Evolutionary conservation across 2,113 vertebrate species (phyloP).

Genomic region (Eptesicus fuscus): DNA sequence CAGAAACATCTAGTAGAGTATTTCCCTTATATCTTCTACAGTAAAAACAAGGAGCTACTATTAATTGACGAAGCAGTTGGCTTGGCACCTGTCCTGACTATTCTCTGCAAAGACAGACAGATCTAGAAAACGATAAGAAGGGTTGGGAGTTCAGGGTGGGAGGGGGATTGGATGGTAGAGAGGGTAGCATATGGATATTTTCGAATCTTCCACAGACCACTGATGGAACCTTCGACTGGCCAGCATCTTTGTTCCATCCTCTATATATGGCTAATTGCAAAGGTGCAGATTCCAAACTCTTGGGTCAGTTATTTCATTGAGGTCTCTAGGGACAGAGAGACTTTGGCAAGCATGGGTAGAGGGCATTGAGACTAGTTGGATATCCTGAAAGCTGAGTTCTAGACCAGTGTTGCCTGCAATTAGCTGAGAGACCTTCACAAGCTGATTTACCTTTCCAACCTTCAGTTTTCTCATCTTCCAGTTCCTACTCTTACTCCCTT

Average conservation of each 20-base stretch:
- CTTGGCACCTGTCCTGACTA: background rate
- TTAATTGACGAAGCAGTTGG: background rate
- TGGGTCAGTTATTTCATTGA: background rate
- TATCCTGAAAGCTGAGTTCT: background rate
- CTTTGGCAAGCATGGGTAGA: background rate
- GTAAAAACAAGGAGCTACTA: background rate
- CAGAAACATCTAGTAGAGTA: background rate
- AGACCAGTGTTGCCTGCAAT: background rate
- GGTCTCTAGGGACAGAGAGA: background rate
- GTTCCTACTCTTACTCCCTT: background rate
- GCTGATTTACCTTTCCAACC: background rate
- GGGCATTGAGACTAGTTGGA: too few relatives aligned
- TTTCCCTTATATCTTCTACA: background rate
- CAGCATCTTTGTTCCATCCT: background rate
- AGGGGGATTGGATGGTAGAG: fast-evolving
- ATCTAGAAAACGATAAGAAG: background rate
- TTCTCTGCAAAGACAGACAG: background rate
- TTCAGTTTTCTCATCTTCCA: background rate
- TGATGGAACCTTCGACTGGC: background rate
- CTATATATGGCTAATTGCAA: background rate
- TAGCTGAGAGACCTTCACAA: background rate
- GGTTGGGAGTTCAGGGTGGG: background rate
- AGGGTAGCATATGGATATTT: background rate
- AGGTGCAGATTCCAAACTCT: background rate
- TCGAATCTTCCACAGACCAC: background rate